Percentiles rank a stretch among this genome's conserved stretches.
phyloP scores from a whole-genome alignment of 2,888 invertebrate genomes.

The Blera fallax region DNA sequence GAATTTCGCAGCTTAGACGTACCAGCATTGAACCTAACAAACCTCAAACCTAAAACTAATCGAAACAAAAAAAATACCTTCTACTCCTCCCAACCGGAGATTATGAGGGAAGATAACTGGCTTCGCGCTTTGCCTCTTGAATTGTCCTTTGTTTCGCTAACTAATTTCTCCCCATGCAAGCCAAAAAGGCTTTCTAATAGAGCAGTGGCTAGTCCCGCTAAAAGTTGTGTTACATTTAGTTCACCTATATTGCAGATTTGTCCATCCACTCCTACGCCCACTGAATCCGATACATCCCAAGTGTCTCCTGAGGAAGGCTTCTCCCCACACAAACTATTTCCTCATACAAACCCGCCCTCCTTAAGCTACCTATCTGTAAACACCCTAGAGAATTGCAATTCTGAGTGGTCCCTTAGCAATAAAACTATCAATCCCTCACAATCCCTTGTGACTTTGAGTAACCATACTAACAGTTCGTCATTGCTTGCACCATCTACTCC shows the following conservation, averaged over 20 bases:
- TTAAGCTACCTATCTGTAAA: conserved; percentile 26
- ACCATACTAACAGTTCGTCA: conserved; percentile 80
- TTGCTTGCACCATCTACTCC: conserved; percentile 81
- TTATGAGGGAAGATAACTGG: conserved; percentile 64
- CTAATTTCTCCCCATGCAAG: conserved; percentile 74
- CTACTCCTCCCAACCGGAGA: conserved; percentile 79
- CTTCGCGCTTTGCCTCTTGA: conserved; percentile 71
- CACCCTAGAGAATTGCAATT: conserved; percentile 25
- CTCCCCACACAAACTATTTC: conserved; percentile 15
- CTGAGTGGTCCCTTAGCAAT: conserved; percentile 67
- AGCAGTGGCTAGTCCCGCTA: conserved; percentile 57
- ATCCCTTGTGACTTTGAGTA: conserved; percentile 72
- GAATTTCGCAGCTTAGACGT: conserved; percentile 48
- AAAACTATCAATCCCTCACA: conserved; percentile 73
- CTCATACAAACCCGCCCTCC: conserved; percentile 15
- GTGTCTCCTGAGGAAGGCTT: conserved; percentile 44
- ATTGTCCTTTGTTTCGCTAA: conserved; percentile 61
- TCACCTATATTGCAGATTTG: conserved; percentile 76
- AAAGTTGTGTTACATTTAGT: conserved; percentile 61
- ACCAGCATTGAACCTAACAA: conserved; percentile 43
- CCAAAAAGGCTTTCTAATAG: conserved; percentile 41
- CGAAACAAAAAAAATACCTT: conserved; percentile 68
- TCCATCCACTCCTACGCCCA: conserved; percentile 80
- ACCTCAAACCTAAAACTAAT: conserved; percentile 48
- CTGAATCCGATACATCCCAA: conserved; percentile 77